Conservation (phyloP, 2,797 vertebrate species). For the Amblyraja radiata region DNA sequence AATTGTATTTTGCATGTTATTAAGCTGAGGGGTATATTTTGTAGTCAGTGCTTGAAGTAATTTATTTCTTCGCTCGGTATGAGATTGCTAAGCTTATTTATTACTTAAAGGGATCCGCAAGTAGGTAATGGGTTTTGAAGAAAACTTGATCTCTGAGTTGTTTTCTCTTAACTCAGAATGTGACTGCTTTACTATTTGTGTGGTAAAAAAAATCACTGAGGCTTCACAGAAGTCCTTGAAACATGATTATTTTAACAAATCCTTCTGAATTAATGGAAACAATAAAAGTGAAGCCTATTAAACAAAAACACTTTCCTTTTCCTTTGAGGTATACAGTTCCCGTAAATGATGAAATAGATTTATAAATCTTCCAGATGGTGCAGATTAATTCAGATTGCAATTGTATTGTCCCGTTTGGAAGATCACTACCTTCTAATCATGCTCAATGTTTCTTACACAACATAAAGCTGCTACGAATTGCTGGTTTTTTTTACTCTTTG, state of each 20-base stretch:
- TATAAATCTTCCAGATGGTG: constrained; percentile 20
- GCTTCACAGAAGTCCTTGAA: background rate
- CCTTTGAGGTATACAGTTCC: background rate
- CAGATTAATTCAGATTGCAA: background rate
- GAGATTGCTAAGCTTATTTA: background rate
- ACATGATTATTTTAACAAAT: constrained; percentile 14
- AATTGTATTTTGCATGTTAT: background rate
- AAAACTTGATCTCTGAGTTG: background rate
- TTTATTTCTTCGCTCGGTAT: background rate
- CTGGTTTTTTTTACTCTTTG: background rate
- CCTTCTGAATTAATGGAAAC: background rate
- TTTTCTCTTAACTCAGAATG: background rate
- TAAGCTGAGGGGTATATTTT: background rate
- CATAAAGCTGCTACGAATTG: background rate
- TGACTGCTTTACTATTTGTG: background rate
- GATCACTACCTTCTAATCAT: background rate
- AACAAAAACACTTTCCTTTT: background rate
- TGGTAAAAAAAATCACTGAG: background rate
- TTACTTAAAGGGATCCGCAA: background rate
- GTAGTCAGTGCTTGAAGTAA: background rate
- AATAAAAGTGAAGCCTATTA: background rate
- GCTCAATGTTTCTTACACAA: background rate
- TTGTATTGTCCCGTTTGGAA: background rate
- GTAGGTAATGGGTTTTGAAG: background rate
- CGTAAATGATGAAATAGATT: background rate